Percentiles rank a stretch among this genome's conserved stretches.
phyloP scores from a whole-genome alignment of 2,113 vertebrate species.

The Pelusios castaneus region DNA sequence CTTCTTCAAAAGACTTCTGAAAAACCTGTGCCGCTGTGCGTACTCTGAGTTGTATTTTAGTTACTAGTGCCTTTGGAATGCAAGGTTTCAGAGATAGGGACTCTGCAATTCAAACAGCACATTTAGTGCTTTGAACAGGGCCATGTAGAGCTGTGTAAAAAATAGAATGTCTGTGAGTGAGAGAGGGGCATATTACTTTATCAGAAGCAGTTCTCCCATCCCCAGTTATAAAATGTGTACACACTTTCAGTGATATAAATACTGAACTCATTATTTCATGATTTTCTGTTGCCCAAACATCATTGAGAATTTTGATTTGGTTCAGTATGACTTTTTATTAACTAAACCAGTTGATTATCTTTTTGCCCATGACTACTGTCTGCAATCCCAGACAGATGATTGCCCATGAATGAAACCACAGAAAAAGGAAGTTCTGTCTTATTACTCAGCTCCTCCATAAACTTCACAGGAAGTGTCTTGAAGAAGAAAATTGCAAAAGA shows the following conservation, averaged over 20 bases:
- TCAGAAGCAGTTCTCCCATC: not conserved
- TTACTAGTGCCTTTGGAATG: not conserved
- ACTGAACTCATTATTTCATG: not conserved
- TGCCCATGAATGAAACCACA: not conserved
- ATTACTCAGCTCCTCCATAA: not conserved
- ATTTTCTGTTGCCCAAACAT: not conserved
- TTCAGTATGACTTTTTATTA: not conserved
- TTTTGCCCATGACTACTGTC: no score
- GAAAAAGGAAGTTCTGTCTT: not conserved
- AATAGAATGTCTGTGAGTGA: not conserved
- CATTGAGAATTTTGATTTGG: not conserved
- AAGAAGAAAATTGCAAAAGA: not conserved
- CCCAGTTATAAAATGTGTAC: not conserved
- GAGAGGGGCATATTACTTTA: not conserved
- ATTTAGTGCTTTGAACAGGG: not conserved
- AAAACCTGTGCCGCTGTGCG: not conserved
- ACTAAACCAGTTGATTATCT: not conserved
- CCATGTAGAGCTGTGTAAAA: not conserved
- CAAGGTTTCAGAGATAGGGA: not conserved
- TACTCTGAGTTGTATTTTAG: not conserved
- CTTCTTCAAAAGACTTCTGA: not conserved
- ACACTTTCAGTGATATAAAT: not conserved
- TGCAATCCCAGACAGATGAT: no score
- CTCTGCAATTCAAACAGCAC: not conserved
- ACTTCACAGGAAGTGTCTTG: not conserved